Evolutionary conservation across 2,797 vertebrate genomes (phyloP), one percentile per base, ranked within the genome.

Genomic region (Leptodactylus fallax): DNA sequence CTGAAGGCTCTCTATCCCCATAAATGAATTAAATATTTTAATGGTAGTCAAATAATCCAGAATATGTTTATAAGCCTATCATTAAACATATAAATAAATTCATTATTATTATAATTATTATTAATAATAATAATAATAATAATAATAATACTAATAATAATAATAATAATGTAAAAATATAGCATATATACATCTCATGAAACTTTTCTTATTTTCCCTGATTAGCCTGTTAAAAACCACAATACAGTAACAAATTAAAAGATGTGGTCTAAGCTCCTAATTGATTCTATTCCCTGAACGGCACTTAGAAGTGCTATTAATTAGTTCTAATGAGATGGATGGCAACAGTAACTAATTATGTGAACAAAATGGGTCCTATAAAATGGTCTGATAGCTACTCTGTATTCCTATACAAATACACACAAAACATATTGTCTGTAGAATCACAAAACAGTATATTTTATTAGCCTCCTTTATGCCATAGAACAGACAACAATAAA

Each of bases 241-340:
- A 86, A 78, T 89, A 86, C 83, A 86, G 84, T 86, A 86, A 82
- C 84, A 89, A 86, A 86, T 86, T 86, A 89, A 89, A 89, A 86
- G 84, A 89, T 89, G 88, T 86, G 88, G 88, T 89, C 79, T 89
- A 89, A 86, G 79, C 88, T 89, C 74, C 88, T 89, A 89, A 89
- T 89, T 89, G 88, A 89, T 89, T 89, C 84, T 78, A 89, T 89
- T 89, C 88, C 88, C 88, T 89, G 84, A 89, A 89, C 88, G 79
- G 80, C 84, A 89, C 84, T 89, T 89, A 86, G 88, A 86, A 86
- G 88, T 71, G 88, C 88, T 89, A 89, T 89, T 89, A 89, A 89
- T 89, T 89, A 89, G 88, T 89, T 86, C 84, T 89, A 89, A 89
- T 89, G 88, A 89, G 88, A 89, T 83, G 84, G 84, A 89, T 89